Conservation (phyloP, 2,797 vertebrate genomes). For the Champsocephalus esox region DNA sequence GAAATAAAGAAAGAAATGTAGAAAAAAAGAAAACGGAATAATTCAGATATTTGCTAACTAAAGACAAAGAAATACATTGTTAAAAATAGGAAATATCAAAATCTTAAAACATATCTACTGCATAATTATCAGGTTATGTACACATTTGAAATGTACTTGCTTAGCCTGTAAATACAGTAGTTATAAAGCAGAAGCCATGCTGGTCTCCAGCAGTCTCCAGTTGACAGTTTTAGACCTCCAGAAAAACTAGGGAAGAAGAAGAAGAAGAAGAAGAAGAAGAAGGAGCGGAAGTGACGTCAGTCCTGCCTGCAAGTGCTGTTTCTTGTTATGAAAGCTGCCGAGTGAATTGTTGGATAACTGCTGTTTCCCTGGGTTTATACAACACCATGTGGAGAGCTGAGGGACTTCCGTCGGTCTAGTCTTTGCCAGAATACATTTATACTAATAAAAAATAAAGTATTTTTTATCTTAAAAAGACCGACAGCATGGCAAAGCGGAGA, state of each 20-base stretch:
- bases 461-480: background rate
- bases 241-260: background rate
- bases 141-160: no score
- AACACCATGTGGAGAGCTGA: conserved; percentile 18
- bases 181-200: no score
- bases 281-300: conserved; percentile 77
- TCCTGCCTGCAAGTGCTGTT: conserved; percentile 5
- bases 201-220: no score
- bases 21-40: no score
- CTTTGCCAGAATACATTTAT: background rate
- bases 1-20: no score
- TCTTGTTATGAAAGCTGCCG: conserved; percentile 73
- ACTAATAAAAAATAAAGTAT: background rate
- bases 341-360: conserved; percentile 69
- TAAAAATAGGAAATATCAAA: no score
- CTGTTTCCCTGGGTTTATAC: background rate
- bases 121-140: no score
- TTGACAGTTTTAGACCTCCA: no score
- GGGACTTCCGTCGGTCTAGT: background rate
- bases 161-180: no score
- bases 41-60: no score
- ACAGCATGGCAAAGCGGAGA: conserved; percentile 83
- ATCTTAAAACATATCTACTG: no score
- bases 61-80: no score
- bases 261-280: background rate